phyloP scores from a whole-genome alignment of 2,888 invertebrate species.

The Napeogenes sylphis region DNA sequence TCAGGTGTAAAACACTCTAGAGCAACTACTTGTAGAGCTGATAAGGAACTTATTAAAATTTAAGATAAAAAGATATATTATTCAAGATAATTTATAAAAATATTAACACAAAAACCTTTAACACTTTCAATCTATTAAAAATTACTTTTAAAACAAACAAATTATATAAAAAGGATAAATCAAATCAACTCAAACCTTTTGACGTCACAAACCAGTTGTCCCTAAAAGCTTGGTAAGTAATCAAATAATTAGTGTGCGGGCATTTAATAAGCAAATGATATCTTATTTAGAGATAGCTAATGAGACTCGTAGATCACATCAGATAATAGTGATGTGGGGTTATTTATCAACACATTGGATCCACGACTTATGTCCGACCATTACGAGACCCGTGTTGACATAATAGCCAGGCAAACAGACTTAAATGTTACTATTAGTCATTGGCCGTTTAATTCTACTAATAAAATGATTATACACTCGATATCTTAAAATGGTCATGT shows the following conservation, averaged over 20 bases:
- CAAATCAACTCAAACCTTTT: too few relatives aligned
- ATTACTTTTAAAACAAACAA: too few relatives aligned
- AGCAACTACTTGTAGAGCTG: too few relatives aligned
- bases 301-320: constrained; percentile 73
- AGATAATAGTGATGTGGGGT: constrained; percentile 67
- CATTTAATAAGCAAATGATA: constrained; percentile 68
- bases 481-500: constrained; percentile 4
- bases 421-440: constrained; percentile 61
- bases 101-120: too few relatives aligned
- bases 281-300: constrained; percentile 73
- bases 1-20: too few relatives aligned
- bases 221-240: constrained; percentile 64
- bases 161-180: not conserved
- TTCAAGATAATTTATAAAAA: too few relatives aligned
- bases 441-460: constrained; percentile 31
- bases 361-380: constrained; percentile 67
- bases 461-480: constrained; percentile 17
- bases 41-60: too few relatives aligned
- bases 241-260: constrained; percentile 65
- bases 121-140: too few relatives aligned
- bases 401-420: constrained; percentile 64
- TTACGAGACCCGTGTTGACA: constrained; percentile 73
- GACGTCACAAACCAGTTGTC: constrained; percentile 39
- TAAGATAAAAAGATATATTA: too few relatives aligned
- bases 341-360: constrained; percentile 74